These are phyloP conservation scores for Brachionus sp. DNA, from an alignment of 1,140 invertebrate genomes.

Conservation along the genomic window DNA sequence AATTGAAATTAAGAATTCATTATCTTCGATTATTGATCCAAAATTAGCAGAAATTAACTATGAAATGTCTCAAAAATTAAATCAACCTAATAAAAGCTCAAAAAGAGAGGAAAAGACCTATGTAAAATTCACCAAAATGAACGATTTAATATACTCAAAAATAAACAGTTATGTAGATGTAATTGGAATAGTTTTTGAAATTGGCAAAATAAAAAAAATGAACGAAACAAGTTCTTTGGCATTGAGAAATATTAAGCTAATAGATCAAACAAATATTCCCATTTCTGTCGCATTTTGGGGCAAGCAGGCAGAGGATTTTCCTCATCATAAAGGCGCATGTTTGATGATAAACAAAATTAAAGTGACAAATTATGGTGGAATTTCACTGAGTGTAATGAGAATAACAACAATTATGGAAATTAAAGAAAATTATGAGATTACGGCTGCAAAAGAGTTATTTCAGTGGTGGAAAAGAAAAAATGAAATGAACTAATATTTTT, in stretches of 20 bases:
- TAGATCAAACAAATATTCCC: not conserved
- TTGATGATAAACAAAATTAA: not conserved
- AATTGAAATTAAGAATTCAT: not conserved
- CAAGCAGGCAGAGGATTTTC: not conserved
- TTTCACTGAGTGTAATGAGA: not conserved
- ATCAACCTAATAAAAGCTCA: not conserved
- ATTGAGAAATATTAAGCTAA: not conserved
- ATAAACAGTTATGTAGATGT: not conserved
- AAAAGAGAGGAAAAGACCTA: not conserved
- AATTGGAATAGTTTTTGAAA: not conserved
- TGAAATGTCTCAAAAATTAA: not conserved
- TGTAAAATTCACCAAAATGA: not conserved
- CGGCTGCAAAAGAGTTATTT: not conserved
- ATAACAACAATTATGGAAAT: not conserved
- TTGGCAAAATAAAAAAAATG: not conserved
- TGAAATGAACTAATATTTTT: not conserved
- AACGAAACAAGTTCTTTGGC: not conserved
- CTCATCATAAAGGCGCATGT: not conserved
- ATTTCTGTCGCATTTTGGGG: not conserved
- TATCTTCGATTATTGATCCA: not conserved
- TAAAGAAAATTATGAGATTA: not conserved
- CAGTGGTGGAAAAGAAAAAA: not conserved
- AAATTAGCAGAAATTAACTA: not conserved
- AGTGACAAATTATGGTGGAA: not conserved
- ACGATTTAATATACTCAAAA: not conserved